Base-by-base conservation (phyloP, 2,113 vertebrate species). In the Cheilinus undulatus region DNA sequence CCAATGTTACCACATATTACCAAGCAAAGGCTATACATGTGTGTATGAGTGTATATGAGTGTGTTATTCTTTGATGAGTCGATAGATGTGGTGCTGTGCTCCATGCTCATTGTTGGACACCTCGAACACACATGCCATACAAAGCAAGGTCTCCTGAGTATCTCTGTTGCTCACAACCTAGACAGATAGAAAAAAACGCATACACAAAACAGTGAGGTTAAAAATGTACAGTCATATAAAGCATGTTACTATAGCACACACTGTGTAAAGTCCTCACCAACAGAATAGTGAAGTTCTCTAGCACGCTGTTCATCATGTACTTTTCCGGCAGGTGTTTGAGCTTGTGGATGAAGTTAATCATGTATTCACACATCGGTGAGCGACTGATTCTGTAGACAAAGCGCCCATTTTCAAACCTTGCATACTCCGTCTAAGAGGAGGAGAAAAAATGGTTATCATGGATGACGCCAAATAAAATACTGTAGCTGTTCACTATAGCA, bases 301-400 rank as follows among this genome's bases (percentile, higher is more conserved):
- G 93, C 78, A 99, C 98, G 4, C 98, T 99, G 95, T 99, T 99
- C 98, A 99, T 99, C 98, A 99, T 99, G 90, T 99, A 99, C 78
- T 99, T 99, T 92, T 99, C 98, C 2, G 98, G 98, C 93, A 99
- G 93, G 92, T 99, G 98, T 90, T 99, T 99, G 84, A 99, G 96
- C 85, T 99, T 99, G 94, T 99, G 98, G 92, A 99, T 99, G 91
- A 99, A 99, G 94, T 99, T 99, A 91, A 99, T 98, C 98, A 99
- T 99, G 73, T 99, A 99, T 95, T 99, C 98, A 90, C 98, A 99
- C 98, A 99, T 99, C 0, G 98, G 98, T 9, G 98, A 99, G 59
- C 98, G 97, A 76, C 94, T 97, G 95, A 99, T 98, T 89, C 97
- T 95, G 92, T 98, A 99, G 58, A 98, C 94, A 12, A 99, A 99